Percentiles rank a stretch among this genome's conserved stretches.
phyloP scores from a whole-genome alignment of 1,140 invertebrate genomes.

The Mycetomoellerius zeteki region DNA sequence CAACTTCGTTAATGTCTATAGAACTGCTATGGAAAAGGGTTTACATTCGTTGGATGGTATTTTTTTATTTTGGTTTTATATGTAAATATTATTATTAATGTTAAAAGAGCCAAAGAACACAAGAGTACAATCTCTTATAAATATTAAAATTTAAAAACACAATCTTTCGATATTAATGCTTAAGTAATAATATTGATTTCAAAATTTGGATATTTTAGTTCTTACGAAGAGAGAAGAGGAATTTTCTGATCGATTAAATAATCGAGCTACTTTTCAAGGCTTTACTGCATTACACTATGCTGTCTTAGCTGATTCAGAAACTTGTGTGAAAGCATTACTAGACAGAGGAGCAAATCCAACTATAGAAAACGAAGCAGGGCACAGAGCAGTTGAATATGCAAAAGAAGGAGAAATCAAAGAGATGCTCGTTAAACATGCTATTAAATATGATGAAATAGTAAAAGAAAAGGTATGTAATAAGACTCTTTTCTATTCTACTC shows the following conservation, averaged over 20 bases:
- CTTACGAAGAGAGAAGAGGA: conserved; percentile 92
- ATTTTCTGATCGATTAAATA: conserved; percentile 92
- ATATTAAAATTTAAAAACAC: conserved; percentile 24
- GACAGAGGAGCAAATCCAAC: conserved; percentile 91
- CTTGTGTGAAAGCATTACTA: conserved; percentile 89
- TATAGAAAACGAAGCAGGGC: conserved; percentile 92
- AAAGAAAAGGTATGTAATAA: conserved; percentile 81
- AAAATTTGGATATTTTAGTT: conserved; percentile 86
- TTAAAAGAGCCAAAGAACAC: conserved; percentile 4
- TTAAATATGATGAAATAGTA: conserved; percentile 82
- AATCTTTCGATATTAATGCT: neutral
- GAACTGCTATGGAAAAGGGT: conserved; percentile 88
- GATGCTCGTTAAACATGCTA: conserved; percentile 83
- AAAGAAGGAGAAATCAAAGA: conserved; percentile 88
- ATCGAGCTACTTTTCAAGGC: conserved; percentile 92
- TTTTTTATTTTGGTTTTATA: conserved; percentile 4
- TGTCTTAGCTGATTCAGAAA: conserved; percentile 91
- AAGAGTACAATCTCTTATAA: conserved; percentile 16
- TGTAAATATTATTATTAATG: conserved; percentile 29
- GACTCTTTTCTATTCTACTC: neutral
- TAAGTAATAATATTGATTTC: conserved; percentile 2
- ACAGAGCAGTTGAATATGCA: conserved; percentile 93
- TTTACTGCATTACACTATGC: conserved; percentile 97
- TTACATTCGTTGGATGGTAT: conserved; percentile 89
- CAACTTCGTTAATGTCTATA: conserved; percentile 92